phyloP scores from a whole-genome alignment of 2,797 vertebrate genomes.

The Thalassophryne amazonica region DNA sequence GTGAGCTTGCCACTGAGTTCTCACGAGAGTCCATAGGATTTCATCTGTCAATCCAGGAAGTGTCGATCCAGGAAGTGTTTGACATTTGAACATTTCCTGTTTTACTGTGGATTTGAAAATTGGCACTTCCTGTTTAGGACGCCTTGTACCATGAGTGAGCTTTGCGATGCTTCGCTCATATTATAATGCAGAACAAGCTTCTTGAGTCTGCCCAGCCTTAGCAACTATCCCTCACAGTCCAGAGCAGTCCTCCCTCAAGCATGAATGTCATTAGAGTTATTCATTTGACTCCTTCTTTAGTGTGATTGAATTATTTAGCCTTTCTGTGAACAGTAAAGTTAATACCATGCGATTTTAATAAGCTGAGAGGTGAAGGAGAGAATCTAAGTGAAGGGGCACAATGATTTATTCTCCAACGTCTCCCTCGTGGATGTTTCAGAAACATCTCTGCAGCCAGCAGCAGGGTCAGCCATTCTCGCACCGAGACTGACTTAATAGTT shows the following conservation, averaged over 20 bases:
- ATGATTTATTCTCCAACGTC: slow-evolving; percentile 58
- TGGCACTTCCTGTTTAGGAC: no score
- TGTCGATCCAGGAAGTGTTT: no score
- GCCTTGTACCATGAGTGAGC: no score
- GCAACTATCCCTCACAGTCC: slow-evolving; percentile 46
- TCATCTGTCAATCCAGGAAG: no score
- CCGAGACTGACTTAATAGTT: slow-evolving; percentile 37
- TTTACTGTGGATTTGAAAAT: no score
- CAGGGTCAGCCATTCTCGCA: slow-evolving; percentile 47
- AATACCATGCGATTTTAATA: slow-evolving; percentile 82
- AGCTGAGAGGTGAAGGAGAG: slow-evolving; percentile 70
- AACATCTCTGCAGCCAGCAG: slow-evolving; percentile 45
- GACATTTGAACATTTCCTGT: no score
- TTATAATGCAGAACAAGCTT: slow-evolving; percentile 56
- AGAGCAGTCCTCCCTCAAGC: slow-evolving; percentile 63
- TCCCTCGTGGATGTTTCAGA: slow-evolving; percentile 69
- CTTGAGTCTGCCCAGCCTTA: slow-evolving; percentile 38
- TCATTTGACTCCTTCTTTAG: slow-evolving; percentile 76
- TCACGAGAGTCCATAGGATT: no score
- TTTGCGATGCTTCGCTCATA: no score
- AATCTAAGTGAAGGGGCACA: slow-evolving; percentile 51
- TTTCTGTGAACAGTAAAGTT: slow-evolving; percentile 72
- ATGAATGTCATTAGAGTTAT: slow-evolving; percentile 78
- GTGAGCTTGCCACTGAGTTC: no score
- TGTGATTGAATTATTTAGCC: slow-evolving; percentile 80